Base-by-base conservation (phyloP, 2,113 vertebrate species). In the Gymnorhina tibicen region DNA sequence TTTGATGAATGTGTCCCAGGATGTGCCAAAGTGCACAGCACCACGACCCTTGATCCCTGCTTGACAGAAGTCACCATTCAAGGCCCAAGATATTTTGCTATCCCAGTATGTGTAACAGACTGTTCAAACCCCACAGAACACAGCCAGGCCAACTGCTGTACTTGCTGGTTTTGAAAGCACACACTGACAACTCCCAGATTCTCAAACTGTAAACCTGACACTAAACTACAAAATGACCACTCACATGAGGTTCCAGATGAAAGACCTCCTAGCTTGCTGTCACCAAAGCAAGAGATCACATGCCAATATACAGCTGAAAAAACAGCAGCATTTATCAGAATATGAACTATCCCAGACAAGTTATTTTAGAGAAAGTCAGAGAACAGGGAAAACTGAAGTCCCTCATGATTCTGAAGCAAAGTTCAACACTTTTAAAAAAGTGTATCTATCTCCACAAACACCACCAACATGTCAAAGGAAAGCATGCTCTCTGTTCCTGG, bases 21-120 rank as follows among this genome's bases (percentile, higher is more conserved):
- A 89, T 85, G 46, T 41, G n/a, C 56, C 24, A 47, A 94, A 91
- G 77, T 20, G 32, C 81, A 85, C 5, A 93, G 81, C 56, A 60
- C 67, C 64, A 24, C 0, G 1, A 91, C 68, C 87, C n/a, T 95
- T 87, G 81, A 81, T 41, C 85, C 39, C 85, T 62, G 33, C 64
- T 58, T 88, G 79, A 87, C 81, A 87, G 41, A 62, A 89, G 37
- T 41, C 26, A 6, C 62, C 68, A 77, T 49, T 93, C 73, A 87
- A 85, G 39, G 39, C 42, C 70, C 74, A 32, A 72, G 60, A 13
- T 63, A 75, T 11, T 90, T 53, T 66, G 30, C 49, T 50, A 13
- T 6, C 32, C 78, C 59, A 58, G 28, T 16, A 11, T 1, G 15
- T 41, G 37, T 23, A 46, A 41, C 19, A 87, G 58, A 66, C 47